phyloP scores from a whole-genome alignment of 1,140 invertebrate genomes.

The Bombus soroeensis region DNA sequence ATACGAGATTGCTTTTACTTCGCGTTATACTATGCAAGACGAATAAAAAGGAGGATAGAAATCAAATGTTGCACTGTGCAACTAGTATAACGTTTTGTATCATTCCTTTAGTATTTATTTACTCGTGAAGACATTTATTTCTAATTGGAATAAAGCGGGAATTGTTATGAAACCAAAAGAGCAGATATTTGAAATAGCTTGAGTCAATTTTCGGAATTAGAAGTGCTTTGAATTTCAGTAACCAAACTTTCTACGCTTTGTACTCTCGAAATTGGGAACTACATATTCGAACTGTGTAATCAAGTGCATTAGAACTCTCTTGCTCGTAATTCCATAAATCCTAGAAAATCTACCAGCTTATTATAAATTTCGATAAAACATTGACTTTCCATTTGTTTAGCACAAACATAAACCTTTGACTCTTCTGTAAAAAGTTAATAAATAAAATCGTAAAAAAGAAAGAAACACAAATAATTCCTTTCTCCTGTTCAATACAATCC shows the following conservation, averaged over 20 bases:
- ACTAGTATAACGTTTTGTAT: too few relatives aligned
- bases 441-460: neutral
- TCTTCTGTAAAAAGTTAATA: neutral
- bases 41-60: too few relatives aligned
- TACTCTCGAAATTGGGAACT: slow-evolving; percentile 18
- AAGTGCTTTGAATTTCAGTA: neutral
- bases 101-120: too few relatives aligned
- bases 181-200: neutral
- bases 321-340: neutral
- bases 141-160: neutral
- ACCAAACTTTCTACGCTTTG: slow-evolving; percentile 2
- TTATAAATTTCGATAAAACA: neutral
- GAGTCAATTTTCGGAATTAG: slow-evolving; percentile 9
- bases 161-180: neutral
- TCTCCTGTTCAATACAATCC: neutral
- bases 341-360: neutral
- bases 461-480: neutral
- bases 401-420: neutral
- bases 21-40: neutral
- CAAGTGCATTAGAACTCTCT: neutral
- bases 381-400: neutral
- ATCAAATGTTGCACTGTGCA: too few relatives aligned
- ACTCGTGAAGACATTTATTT: neutral
- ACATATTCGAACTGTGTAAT: neutral
- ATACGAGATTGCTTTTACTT: too few relatives aligned